Percentiles rank a stretch among this genome's conserved stretches.
Evolutionary conservation across 2,888 invertebrate species (phyloP).

Genomic region (Autographa gamma): DNA sequence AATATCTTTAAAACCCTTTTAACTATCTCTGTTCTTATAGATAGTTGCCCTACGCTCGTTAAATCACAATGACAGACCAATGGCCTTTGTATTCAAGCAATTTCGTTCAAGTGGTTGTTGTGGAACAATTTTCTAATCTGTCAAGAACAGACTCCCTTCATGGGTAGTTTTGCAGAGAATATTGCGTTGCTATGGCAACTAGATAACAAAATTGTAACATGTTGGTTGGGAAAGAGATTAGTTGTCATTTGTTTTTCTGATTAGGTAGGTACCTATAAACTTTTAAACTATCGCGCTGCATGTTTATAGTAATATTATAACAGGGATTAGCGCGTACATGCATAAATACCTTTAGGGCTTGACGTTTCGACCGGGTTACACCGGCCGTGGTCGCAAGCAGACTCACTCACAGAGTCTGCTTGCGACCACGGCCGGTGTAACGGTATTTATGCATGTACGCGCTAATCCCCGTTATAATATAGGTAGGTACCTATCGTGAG

Average conservation of each 20-base stretch:
- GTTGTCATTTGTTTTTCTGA: background rate
- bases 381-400: too few relatives aligned
- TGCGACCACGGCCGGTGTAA: too few relatives aligned
- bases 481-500: too few relatives aligned
- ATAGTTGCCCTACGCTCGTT: conserved; percentile 13
- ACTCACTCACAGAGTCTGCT: too few relatives aligned
- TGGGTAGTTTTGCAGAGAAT: conserved; percentile 26
- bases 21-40: background rate
- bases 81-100: conserved; percentile 38
- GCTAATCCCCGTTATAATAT: too few relatives aligned
- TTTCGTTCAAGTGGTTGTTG: conserved; percentile 51
- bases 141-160: conserved; percentile 47
- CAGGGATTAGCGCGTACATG: too few relatives aligned
- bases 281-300: too few relatives aligned
- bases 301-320: too few relatives aligned
- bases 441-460: too few relatives aligned
- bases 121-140: conserved; percentile 59
- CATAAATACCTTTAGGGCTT: too few relatives aligned
- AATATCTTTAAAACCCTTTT: background rate
- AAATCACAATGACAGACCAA: conserved; percentile 44
- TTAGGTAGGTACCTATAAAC: too few relatives aligned
- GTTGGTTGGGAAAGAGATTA: background rate
- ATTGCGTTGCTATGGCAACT: conserved; percentile 16
- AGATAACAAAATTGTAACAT: background rate
- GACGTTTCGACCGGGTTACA: too few relatives aligned